Evolutionary conservation across 1,140 invertebrate species (phyloP).

Genomic region (Euwallacea similis): DNA sequence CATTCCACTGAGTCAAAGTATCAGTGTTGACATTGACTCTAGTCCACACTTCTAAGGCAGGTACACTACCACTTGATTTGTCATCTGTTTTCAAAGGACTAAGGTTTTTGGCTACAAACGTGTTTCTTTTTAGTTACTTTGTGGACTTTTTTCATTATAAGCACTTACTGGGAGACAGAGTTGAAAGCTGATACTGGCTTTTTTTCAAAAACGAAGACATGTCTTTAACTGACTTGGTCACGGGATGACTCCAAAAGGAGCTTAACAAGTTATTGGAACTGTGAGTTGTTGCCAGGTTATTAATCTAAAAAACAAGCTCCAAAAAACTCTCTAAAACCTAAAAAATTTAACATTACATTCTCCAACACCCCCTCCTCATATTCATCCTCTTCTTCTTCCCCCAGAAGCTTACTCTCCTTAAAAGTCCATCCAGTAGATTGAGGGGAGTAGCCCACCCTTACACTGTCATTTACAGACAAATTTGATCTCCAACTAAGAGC

Average conservation of each 20-base stretch:
- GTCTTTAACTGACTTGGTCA: conserved; percentile 57
- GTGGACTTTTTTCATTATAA: not conserved
- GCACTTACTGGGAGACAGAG: conserved; percentile 55
- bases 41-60: conserved; percentile 61
- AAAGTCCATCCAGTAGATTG: not conserved
- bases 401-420: conserved; percentile 24
- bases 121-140: not conserved
- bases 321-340: not conserved
- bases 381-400: conserved; percentile 52
- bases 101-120: conserved; percentile 44
- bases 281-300: not conserved
- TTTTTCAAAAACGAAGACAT: conserved; percentile 58
- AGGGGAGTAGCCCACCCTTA: conserved; percentile 17
- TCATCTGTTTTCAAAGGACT: conserved; percentile 57
- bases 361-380: conserved; percentile 14
- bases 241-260: conserved; percentile 63
- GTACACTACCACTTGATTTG: conserved; percentile 54
- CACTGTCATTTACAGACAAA: conserved; percentile 47
- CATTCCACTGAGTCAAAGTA: conserved; percentile 67
- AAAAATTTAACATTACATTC: conserved; percentile 30
- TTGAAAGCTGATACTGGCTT: conserved; percentile 61
- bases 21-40: conserved; percentile 63
- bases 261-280: conserved; percentile 50
- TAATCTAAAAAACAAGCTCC: too few relatives aligned
- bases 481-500: conserved; percentile 49